Evolutionary conservation across 2,797 vertebrate genomes (phyloP), one percentile per base, ranked within the genome.

Genomic region (Pogonophryne albipinna): DNA sequence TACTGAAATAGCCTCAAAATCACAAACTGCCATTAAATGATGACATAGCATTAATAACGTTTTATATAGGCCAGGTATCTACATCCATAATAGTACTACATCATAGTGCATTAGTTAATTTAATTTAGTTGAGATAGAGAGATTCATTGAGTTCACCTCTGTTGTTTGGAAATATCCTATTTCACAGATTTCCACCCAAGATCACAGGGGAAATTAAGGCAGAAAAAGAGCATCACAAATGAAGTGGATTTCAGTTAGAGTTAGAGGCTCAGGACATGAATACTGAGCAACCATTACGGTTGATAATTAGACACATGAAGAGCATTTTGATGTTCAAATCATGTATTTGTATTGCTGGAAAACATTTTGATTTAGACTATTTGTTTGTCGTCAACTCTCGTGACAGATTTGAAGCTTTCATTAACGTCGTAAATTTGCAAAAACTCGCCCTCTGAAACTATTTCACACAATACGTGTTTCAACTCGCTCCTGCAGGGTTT

Each of bases 401-500:
- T 41, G 19, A 46, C 66, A 53, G 42, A 20, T 71, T 57, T 65
- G 5, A 58, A 38, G 56, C 27, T 38, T 63, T 11, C 16, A 42
- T 59, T n/a, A 23, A 51, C 27, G 17, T 45, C 15, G 41, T 41
- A 6, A 12, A 56, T 31, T 23, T 13, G 19, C 45, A 31, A 14
- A 9, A 45, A 27, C 4, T 12, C 14, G 6, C 19, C 20, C 16
- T 6, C 0, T 9, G 16, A 20, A 12, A 66, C 41, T 41, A 14
- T 34, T 13, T 42, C 27, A 20, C 27, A 59, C 55, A 10, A 4
- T 57, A 15, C 67, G 19, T 6, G 12, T 11, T 3, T 12, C 60
- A 61, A 51, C 19, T 42, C 10, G 1, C 38, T 75, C 51, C 85
- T 62, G 47, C 72, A 51, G 83, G 78, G 47, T 71, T 38, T 74